Percentiles rank a stretch among this genome's conserved stretches.
Evolutionary conservation across 2,797 vertebrate species (phyloP).

Genomic region (Notoglanidium macrostoma): DNA sequence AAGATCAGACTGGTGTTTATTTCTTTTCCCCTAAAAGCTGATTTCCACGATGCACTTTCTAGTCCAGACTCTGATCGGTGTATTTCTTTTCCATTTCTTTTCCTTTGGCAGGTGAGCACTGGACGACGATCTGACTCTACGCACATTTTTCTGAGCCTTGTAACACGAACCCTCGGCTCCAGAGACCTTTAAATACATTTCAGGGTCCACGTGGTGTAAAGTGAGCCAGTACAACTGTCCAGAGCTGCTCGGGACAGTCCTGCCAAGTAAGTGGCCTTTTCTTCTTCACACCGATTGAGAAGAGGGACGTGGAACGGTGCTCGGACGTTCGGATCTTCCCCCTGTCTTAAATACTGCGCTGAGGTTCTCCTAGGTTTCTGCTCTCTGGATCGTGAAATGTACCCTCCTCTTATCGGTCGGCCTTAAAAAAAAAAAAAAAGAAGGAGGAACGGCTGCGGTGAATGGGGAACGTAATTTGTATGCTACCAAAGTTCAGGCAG

Average conservation of each 20-base stretch:
- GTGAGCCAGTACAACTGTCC: slow-evolving; percentile 67
- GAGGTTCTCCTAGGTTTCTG: slow-evolving; percentile 34
- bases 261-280: slow-evolving; percentile 23
- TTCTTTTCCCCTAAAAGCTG: not conserved
- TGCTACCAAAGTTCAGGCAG: slow-evolving; percentile 80
- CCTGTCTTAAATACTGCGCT: slow-evolving; percentile 39
- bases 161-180: slow-evolving; percentile 70
- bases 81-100: slow-evolving; percentile 12
- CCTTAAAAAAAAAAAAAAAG: slow-evolving; percentile 47
- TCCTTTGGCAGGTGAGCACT: slow-evolving; percentile 51
- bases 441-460: slow-evolving; percentile 68
- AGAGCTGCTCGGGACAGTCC: slow-evolving; percentile 58
- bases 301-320: not conserved
- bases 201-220: slow-evolving; percentile 78
- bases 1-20: not conserved
- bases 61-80: not conserved
- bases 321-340: slow-evolving; percentile 23
- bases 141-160: slow-evolving; percentile 56
- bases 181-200: slow-evolving; percentile 80
- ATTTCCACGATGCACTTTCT: not conserved
- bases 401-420: slow-evolving; percentile 64
- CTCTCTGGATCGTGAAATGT: slow-evolving; percentile 50
- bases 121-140: slow-evolving; percentile 47
- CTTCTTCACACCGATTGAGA: not conserved
- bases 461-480: slow-evolving; percentile 83